Evolutionary conservation across 2,797 vertebrate genomes (phyloP), one percentile per base, ranked within the genome.

Genomic region (Pseudochromis fuscus): DNA sequence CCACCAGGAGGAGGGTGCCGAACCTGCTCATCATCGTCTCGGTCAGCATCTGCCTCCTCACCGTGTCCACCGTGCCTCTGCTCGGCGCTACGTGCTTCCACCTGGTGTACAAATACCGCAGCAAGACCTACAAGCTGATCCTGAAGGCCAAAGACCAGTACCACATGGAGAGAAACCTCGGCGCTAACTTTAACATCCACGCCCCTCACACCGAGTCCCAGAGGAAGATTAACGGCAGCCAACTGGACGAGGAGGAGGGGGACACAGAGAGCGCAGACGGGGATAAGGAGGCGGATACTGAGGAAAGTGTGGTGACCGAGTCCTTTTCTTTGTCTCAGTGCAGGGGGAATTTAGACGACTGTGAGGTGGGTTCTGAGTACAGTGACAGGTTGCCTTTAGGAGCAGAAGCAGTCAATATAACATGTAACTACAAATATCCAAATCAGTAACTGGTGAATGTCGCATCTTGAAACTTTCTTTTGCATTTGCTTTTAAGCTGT

Each of bases 71-170:
- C 0, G 94, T 99, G 56, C 98, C 98, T 3, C 85, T 99, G 66
- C 91, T 99, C 30, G 97, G 95, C 0, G 98, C 98, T 5, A 96
- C 95, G 0, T 99, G 97, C 90, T 99, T 96, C 87, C 97, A 99
- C 79, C 91, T 99, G 66, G 92, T 98, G 75, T 95, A 97, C 93
- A 98, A 96, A 59, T 97, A 98, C 84, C 96, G 94, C 21, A 95
- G 94, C 57, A 98, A 99, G 88, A 98, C 97, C 25, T 99, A 98
- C 89, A 96, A 95, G 77, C 91, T 99, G 33, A 98, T 98, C 86
- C 93, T 99, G 91, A 95, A 96, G 76, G 93, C 96, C 0, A 96
- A 96, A 79, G 96, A 95, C 72, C 94, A 94, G 0, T 96, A 96
- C 79, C 95, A 95, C 75, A 93, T 95, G 94, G 95, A 98, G 87